Percentiles rank a stretch among this genome's conserved stretches.
These are phyloP conservation scores for Thymelicus acteon DNA, from an alignment of 2,888 invertebrate species.

Conservation along the genomic window DNA sequence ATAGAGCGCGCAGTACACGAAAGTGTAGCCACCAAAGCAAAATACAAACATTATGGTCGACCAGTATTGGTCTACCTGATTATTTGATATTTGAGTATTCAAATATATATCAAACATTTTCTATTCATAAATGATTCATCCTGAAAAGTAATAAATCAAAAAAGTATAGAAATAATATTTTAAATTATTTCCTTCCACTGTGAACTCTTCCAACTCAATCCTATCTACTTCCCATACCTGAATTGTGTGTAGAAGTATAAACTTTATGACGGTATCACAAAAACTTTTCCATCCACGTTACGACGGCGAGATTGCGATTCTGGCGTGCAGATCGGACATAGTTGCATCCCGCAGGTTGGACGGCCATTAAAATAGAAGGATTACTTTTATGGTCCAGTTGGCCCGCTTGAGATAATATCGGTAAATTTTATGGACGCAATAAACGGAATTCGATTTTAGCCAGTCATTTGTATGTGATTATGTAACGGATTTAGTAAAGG, in stretches of 20 bases:
- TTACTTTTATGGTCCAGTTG: constrained; percentile 80
- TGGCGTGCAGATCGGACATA: constrained; percentile 60
- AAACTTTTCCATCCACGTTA: constrained; percentile 32
- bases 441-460: constrained; percentile 82
- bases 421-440: constrained; percentile 81
- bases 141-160: not conserved
- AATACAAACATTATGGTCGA: no score
- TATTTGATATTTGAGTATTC: no score
- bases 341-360: constrained; percentile 79
- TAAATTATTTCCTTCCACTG: not conserved
- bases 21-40: no score
- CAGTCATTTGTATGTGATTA: constrained; percentile 78
- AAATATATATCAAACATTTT: no score
- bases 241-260: constrained; percentile 34
- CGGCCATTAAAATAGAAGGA: constrained; percentile 81
- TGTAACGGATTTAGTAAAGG: constrained; percentile 59
- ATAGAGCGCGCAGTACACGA: no score
- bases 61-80: no score
- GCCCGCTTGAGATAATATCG: constrained; percentile 81
- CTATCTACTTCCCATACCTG: constrained; percentile 12
- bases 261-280: constrained; percentile 37
- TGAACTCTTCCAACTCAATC: constrained; percentile 17
- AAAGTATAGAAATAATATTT: not conserved
- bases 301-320: constrained; percentile 27
- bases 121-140: no score